Base-by-base conservation (phyloP, 1,140 invertebrate genomes). In the Bombus haemorrhoidalis region DNA sequence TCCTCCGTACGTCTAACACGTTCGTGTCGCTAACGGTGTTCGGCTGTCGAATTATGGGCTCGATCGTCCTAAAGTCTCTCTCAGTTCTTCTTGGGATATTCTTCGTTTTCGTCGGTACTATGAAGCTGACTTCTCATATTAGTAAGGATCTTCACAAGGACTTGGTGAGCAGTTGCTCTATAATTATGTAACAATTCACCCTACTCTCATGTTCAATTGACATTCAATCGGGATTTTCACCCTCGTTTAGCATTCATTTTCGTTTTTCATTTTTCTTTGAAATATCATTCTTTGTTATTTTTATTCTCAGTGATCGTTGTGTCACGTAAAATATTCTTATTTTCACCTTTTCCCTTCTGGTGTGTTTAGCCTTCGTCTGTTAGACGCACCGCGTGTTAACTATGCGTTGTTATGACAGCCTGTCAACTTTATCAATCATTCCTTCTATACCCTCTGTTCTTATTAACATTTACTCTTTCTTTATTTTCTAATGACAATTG, bases 101-200 rank as follows among this genome's bases (percentile, higher is more conserved):
- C 95, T 99, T 99, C 94, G 97, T 99, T 91, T 99, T 99, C 94
- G 98, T 99, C 84, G 98, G 98, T 72, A 97, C 97, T 37, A 97
- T 99, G 91, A 99, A 99, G 96, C 95, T 99, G 76, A 98, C 98
- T 83, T 98, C 98, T 86, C 96, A 97, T 87, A 97, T 99, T 82
- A 99, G 98, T 92, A 98, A 98, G 95, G 98, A 99, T 95, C 96
- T 99, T 78, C 98, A 99, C 95, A 99, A 98, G 96, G 98, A 99
- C 96, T 97, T 99, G 97, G 99, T 99, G 95, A 97, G 97, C 96
- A 62, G 22, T 81, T 37, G 53, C n/a, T 47, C 4, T 57, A 15
- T 37, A 64, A 75, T 85, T 85, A 85, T 59, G 59, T 85, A 80
- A 85, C 57, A 79, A 85, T 69, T 79, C n/a, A 85, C 68, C 68